Evolutionary conservation across 1,140 invertebrate species (phyloP), one percentile per base, ranked within the genome.

Genomic region (Mamestra configurata): DNA sequence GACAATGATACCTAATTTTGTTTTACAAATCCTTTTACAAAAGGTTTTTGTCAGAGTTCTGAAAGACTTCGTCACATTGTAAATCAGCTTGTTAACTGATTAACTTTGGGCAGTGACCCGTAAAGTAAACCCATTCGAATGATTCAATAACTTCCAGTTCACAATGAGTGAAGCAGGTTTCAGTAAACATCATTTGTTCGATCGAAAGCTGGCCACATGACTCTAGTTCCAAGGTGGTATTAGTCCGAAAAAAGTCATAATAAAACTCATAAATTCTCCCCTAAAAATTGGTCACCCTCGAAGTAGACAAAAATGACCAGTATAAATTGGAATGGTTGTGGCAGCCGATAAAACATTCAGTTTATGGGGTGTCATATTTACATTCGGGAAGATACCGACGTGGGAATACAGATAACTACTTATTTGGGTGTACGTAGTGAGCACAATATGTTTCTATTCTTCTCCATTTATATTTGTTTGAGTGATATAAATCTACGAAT

Each of bases 281-380:
- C 93, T 88, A 87, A 92, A 89, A 91, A 90, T 90, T 90, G 91
- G 88, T 91, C 90, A 92, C 92, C 93, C 93, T 92, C 90, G 88
- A 89, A 87, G 84, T 90, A 92, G 86, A 91, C 90, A 94, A 94
- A 94, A 95, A 94, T 95, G 92, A 94, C 92, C 92, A 94, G 90
- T 89, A 93, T 95, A 95, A 94, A 95, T 95, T 95, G 92, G 92
- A 88, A 94, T 92, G 88, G 87, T 82, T 89, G 90, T 94, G 88
- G 89, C 88, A 90, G 87, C 85, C 92, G 87, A 95, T 94, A 94
- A 95, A 93, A 92, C 90, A 93, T 92, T 93, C 91, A 90, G 86
- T 95, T 95, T 95, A 95, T 94, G 89, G 91, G 90, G 92, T 95
- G 93, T 95, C 92, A 93, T 93, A 95, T 94, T 94, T 94, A 95